These are phyloP conservation scores for Pyralis farinalis DNA, from an alignment of 2,888 invertebrate species.

Conservation along the genomic window DNA sequence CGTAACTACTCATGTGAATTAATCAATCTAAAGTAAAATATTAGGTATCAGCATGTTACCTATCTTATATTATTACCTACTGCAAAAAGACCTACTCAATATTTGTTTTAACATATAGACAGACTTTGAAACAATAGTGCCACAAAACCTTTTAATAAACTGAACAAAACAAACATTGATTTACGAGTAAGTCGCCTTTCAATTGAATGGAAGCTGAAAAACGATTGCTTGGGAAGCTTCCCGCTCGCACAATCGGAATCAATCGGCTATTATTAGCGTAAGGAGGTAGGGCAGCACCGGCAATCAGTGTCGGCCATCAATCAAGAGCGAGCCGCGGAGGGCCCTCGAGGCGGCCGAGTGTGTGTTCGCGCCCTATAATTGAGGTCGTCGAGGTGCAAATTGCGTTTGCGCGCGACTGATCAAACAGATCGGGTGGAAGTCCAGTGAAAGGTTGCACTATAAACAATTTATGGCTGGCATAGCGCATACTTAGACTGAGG, in stretches of 20 bases:
- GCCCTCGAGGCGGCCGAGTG: conserved; percentile 9
- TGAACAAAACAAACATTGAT: conserved; percentile 2
- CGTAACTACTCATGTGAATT: too few relatives aligned
- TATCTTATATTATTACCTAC: too few relatives aligned
- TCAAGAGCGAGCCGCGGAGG: conserved; percentile 15
- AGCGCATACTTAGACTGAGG: too few relatives aligned
- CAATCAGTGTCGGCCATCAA: conserved; percentile 28
- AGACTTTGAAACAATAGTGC: too few relatives aligned
- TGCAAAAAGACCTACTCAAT: too few relatives aligned
- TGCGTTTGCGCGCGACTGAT: conserved; percentile 16
- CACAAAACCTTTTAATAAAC: too few relatives aligned
- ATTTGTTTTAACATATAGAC: too few relatives aligned
- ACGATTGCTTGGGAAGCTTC: background rate
- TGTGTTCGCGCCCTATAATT: conserved; percentile 21
- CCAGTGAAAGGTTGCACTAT: too few relatives aligned
- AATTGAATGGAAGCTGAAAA: background rate
- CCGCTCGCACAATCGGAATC: conserved; percentile 13
- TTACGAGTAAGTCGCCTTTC: background rate
- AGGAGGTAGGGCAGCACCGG: conserved; percentile 12
- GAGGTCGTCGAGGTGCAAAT: conserved; percentile 26
- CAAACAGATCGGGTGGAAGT: background rate
- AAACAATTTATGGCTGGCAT: too few relatives aligned
- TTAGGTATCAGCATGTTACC: too few relatives aligned
- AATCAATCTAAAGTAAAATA: too few relatives aligned
- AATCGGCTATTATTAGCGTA: conserved; percentile 23